A percentile compares a stretch with the other conserved stretches of the same genome.
Conservation (phyloP, 2,113 vertebrate genomes). For the Pseudopipra pipra region DNA sequence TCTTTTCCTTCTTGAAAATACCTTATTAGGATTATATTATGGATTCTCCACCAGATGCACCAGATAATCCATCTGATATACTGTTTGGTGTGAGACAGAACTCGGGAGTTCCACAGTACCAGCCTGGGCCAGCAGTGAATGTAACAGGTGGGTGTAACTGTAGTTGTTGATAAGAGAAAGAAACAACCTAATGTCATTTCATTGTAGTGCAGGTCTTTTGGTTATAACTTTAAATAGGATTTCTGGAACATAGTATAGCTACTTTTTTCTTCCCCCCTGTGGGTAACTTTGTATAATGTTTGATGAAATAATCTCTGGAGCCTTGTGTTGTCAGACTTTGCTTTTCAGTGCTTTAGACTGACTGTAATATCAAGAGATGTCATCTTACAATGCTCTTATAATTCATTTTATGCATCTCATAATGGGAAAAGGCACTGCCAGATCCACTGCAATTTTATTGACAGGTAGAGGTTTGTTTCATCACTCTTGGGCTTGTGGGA, state of each 20-base stretch:
- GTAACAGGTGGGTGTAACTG: slow-evolving; percentile 81
- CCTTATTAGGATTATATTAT: slow-evolving; percentile 85
- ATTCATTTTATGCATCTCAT: too few species aligned
- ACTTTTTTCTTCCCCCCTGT: not conserved
- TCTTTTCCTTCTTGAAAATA: slow-evolving; percentile 58
- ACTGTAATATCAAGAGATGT: not conserved
- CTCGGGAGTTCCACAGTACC: slow-evolving; percentile 80
- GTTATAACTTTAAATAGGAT: not conserved
- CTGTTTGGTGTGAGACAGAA: slow-evolving; percentile 78
- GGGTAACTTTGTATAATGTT: not conserved
- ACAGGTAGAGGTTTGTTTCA: not conserved
- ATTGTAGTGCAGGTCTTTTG: not conserved
- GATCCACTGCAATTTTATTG: not conserved
- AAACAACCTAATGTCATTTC: not conserved
- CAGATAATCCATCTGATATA: slow-evolving; percentile 81
- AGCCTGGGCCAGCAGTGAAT: slow-evolving; percentile 80
- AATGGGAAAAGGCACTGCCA: not conserved
- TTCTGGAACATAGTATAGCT: not conserved
- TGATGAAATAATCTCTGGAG: not conserved
- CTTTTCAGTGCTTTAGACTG: not conserved
- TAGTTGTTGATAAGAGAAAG: slow-evolving; percentile 31
- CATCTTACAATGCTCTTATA: not conserved
- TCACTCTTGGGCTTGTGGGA: not conserved
- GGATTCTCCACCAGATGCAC: slow-evolving; percentile 76
- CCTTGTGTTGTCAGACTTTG: not conserved